Evolutionary conservation across 1,140 invertebrate genomes (phyloP), one percentile per base, ranked within the genome.

Genomic region (Drosophila trapezifrons): DNA sequence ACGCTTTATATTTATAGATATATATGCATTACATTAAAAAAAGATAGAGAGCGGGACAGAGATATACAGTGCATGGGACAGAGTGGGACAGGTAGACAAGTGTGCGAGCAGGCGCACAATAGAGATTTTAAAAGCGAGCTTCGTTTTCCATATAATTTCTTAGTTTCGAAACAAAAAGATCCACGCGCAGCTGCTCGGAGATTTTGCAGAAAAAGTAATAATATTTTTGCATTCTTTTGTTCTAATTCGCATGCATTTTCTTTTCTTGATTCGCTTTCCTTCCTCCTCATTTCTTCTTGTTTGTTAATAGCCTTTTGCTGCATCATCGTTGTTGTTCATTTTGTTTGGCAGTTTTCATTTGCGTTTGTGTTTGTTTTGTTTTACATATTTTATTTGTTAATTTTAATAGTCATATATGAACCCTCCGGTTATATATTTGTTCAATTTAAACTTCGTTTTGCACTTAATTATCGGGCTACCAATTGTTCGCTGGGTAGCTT

Each of bases 281-380:
- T 67, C 29, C 32, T 43, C 18, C 63, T 73, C 13, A 25, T 49
- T 40, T 63, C 17, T 45, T 46, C 67, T 35, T 27, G 62, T 52
- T 45, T 76, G 18, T 76, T 56, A 69, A 85, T 86, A 87, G 80
- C 80, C 80, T 89, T 90, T 70, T 78, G 59, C 65, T 90, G 80
- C 78, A 74, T 89, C 69, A 55, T 81, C 65, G 70, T 74, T 83
- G 66, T 80, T 71, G 71, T 49, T 55, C 40, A 55, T 22, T 17
- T 77, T 62, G 57, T 78, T 76, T 78, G 63, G 74, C 72, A 69
- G 57, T 77, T 71, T 58, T 27, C 42, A 49, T 57, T 74, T 63
- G 65, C 65, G 27, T 77, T 47, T 60, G 62, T 40, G 37, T 55
- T 58, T 65, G 40, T 10, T 64, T n/a, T 58, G 38, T 55, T 70